A percentile compares a stretch with the other conserved stretches of the same genome.
phyloP scores from a whole-genome alignment of 2,797 vertebrate genomes.

The Chelon auratus region DNA sequence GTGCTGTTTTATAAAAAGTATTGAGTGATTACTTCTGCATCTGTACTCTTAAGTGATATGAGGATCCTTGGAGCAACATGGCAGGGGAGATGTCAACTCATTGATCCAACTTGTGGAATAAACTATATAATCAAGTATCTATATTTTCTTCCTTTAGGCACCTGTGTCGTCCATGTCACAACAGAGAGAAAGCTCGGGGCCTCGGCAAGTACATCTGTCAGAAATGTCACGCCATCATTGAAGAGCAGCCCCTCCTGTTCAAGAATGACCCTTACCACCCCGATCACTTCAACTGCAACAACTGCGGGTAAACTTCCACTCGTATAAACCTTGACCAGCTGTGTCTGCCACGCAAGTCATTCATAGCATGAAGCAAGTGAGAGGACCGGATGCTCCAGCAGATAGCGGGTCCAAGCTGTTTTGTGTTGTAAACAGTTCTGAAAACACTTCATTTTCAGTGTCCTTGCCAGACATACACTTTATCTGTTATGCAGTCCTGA shows the following conservation, averaged over 20 bases:
- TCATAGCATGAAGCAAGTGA: background rate
- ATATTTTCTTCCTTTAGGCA: constrained; percentile 82
- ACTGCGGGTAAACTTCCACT: constrained; percentile 89
- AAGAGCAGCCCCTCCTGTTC: constrained; percentile 95
- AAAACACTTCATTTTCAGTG: background rate
- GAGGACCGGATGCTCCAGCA: background rate
- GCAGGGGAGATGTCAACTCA: background rate
- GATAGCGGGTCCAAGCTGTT: background rate
- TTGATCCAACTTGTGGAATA: background rate
- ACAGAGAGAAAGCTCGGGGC: constrained; percentile 94
- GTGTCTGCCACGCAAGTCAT: constrained; percentile 3
- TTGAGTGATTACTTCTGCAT: background rate
- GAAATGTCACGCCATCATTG: constrained; percentile 98
- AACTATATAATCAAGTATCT: background rate
- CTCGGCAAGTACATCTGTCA: constrained; percentile 93
- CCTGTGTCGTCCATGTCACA: constrained; percentile 95
- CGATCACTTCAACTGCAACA: constrained; percentile 98
- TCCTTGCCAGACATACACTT: background rate
- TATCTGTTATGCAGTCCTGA: background rate
- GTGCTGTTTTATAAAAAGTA: background rate
- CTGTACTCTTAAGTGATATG: background rate
- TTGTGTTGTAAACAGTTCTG: background rate
- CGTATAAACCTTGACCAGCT: background rate
- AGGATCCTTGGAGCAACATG: background rate
- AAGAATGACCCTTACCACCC: constrained; percentile 98